Conservation (phyloP, 2,888 invertebrate genomes). For the Diplolepis rosae region DNA sequence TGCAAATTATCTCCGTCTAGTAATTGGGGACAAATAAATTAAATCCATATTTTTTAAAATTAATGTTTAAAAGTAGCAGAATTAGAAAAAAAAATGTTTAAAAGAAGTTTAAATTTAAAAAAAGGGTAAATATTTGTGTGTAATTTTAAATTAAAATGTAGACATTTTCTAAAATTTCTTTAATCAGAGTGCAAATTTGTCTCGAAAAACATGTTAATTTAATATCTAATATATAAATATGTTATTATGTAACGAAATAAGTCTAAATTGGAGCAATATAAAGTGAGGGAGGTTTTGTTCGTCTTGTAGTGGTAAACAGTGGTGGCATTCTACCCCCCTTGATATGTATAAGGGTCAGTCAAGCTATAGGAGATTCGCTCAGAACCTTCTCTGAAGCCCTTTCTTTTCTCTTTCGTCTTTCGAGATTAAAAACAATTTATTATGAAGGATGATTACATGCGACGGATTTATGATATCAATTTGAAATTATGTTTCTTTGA, state of each 20-base stretch:
- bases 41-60: too few species aligned
- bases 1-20: constrained; percentile 1
- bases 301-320: constrained; percentile 23
- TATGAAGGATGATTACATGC: background rate
- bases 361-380: background rate
- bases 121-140: too few species aligned
- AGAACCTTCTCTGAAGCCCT: background rate
- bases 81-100: too few species aligned
- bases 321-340: constrained; percentile 12
- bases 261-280: constrained; percentile 1
- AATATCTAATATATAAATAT: too few species aligned
- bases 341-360: constrained; percentile 18
- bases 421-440: constrained; percentile 8
- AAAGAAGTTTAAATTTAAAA: too few species aligned
- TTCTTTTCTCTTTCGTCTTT: constrained; percentile 6
- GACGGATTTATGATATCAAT: constrained; percentile 5
- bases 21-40: too few species aligned
- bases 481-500: constrained; percentile 9
- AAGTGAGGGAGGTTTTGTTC: constrained; percentile 3
- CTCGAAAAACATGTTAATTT: too few species aligned
- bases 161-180: too few species aligned
- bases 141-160: too few species aligned
- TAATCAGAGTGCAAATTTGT: too few species aligned
- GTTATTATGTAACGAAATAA: background rate
- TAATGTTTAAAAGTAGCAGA: too few species aligned